Base-by-base conservation (phyloP, 35 echinoderm and acorn worm genomes). In the Ophiothrix spiculata region DNA sequence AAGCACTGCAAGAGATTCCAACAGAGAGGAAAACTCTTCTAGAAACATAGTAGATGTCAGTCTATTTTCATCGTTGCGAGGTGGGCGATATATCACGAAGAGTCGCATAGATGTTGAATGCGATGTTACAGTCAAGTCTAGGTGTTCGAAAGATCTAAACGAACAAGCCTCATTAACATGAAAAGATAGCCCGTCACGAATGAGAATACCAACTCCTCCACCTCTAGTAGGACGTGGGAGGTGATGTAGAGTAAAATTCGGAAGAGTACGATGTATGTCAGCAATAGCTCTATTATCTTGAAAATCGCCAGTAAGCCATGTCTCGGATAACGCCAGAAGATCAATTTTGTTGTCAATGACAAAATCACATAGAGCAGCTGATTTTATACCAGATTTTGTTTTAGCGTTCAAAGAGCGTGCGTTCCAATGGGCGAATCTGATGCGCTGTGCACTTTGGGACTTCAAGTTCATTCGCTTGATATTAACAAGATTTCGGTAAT, bases 371-470 rank as follows among this genome's bases (percentile, higher is more conserved):
- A 80, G 38, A 36, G 78, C 32, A 80, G 78, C 0, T 36, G 38
- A 0, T 38, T 80, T 80, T 0, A 31, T 37, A 35, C 37, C 0
- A 80, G 38, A 0, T 80, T 80, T 80, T 0, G 31, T 37, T 79
- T 37, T 79, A 13, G 77, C 77, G 13, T 79, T 79, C 36, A 1
- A 11, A 38, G 78, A 80, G 32, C 78, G 33, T 23, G 37, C 78
- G 38, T 80, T 80, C 78, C 78, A 80, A 37, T 36, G 78, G 19
- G 78, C 78, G 38, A 1, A 80, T 11, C 36, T 80, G 11, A 80
- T 37, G 23, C 0, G 32, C 78, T 80, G 78, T 37, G 42, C 42
- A 49, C 19, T 49, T 10, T 49, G 42, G 42, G 42, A 49, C 19
- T 49, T 49, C 42, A 49, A 19, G 42, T 49, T 49, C 42, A 19